Base-by-base conservation (phyloP, 2,888 invertebrate genomes). In the Macrosoma leucophasiata region DNA sequence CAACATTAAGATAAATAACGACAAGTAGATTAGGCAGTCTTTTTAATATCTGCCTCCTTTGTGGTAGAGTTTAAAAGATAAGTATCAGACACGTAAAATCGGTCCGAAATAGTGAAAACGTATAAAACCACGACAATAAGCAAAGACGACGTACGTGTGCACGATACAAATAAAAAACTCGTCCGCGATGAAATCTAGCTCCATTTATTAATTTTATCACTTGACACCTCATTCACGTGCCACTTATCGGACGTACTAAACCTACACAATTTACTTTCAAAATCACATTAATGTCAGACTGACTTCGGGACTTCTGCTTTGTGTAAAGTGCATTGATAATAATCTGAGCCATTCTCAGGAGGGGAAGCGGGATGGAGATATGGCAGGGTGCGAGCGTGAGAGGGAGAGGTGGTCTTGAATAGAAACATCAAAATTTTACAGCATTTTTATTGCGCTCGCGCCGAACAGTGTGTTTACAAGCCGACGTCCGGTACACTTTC, bases 401-500 rank as follows among this genome's bases (percentile, higher is more conserved):
- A 4, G 51, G 45, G 65, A 71, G 17, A 42, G 53, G 20, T n/a
- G 51, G 55, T 55, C 51, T 63, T 75, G 78, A 77, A 82, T 81
- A 79, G 81, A 81, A 78, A 84, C 82, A 82, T 84, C 77, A 84
- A 82, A 84, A 79, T 79, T 82, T 84, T 81, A 84, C 81, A 81
- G 71, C 81, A 52, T 79, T 81, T 84, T 84, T 82, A 84, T 78
- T 78, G 73, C 79, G 71, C 64, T 45, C 60, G 64, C 69, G 69
- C 62, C 59, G 75, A 64, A 68, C 52, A 51, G 50, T 51, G 58
- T 81, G 81, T 84, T 81, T 81, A 81, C 71, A 66, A 52, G 65
- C 48, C 42, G 49, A 70, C 75, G 76, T 81, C 77, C 78, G 77
- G 76, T 69, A 51, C 46, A 57, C 46, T 60, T 60, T 60, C 42